Conservation (phyloP, 2,113 vertebrate species). For the Phalacrocorax carbo region DNA sequence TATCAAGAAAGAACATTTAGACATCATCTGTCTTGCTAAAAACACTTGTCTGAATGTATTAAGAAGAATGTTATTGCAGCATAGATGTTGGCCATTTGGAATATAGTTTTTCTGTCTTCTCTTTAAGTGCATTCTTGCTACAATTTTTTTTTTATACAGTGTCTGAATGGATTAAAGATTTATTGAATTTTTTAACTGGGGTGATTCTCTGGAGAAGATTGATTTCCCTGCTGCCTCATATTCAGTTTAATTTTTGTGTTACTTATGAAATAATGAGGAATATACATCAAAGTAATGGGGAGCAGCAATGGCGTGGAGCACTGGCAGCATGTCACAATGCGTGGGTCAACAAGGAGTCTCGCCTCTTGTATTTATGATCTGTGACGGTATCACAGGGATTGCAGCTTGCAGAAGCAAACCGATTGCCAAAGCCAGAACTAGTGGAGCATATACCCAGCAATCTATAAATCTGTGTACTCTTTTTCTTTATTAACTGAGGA, state of each 20-base stretch:
- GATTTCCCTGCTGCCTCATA: background rate
- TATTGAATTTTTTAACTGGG: background rate
- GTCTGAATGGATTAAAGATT: background rate
- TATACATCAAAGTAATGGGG: background rate
- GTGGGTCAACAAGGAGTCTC: background rate
- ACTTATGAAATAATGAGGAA: conserved; percentile 19
- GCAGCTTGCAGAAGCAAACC: background rate
- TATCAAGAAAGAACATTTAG: conserved; percentile 48
- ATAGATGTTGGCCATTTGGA: background rate
- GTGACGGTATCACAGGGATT: background rate
- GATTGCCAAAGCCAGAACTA: background rate
- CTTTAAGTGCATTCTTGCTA: conserved; percentile 1
- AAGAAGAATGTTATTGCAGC: conserved; percentile 7
- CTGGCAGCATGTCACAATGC: background rate
- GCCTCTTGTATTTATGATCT: background rate
- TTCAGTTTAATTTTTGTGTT: conserved; percentile 36
- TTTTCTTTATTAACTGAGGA: background rate
- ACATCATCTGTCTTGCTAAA: conserved; percentile 42
- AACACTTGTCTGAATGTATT: conserved; percentile 25
- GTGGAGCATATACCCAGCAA: background rate
- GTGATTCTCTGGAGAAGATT: background rate
- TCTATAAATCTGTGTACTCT: background rate
- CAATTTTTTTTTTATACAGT: background rate
- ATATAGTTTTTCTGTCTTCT: conserved; percentile 6
- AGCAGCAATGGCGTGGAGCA: background rate